These are phyloP conservation scores for Drosophila tani DNA, from an alignment of 1,140 invertebrate genomes.

Conservation along the genomic window DNA sequence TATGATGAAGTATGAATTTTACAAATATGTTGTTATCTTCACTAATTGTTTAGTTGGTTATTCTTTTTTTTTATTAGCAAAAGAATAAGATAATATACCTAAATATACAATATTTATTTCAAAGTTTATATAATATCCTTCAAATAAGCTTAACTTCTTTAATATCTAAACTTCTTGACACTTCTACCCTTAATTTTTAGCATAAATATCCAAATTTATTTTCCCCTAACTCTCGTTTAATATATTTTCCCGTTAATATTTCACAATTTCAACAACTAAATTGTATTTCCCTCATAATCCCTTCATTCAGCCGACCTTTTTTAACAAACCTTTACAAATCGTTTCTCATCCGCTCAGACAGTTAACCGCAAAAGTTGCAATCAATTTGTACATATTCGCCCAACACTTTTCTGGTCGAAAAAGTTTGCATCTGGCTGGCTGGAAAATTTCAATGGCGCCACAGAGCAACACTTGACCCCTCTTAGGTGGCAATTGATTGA, in stretches of 20 bases:
- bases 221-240: no score
- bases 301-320: background rate
- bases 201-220: background rate
- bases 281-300: background rate
- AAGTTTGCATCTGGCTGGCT: constrained; percentile 50
- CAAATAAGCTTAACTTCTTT: no score
- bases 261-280: background rate
- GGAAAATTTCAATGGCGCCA: constrained; percentile 64
- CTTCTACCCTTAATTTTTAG: no score
- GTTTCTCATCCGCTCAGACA: constrained; percentile 15
- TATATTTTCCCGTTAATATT: no score
- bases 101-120: no score
- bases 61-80: no score
- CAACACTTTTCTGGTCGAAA: constrained; percentile 52
- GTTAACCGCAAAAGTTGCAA: constrained; percentile 49
- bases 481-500: constrained; percentile 79
- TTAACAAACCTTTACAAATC: background rate
- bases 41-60: background rate
- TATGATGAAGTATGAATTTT: no score
- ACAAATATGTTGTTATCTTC: background rate
- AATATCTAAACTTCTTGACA: no score
- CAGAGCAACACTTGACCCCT: constrained; percentile 80
- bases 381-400: constrained; percentile 46
- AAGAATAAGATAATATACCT: no score
- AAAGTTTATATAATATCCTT: no score